Percentiles rank a stretch among this genome's conserved stretches.
These are phyloP conservation scores for Ectobius pallidus DNA, from an alignment of 2,888 invertebrate genomes.

Conservation along the genomic window DNA sequence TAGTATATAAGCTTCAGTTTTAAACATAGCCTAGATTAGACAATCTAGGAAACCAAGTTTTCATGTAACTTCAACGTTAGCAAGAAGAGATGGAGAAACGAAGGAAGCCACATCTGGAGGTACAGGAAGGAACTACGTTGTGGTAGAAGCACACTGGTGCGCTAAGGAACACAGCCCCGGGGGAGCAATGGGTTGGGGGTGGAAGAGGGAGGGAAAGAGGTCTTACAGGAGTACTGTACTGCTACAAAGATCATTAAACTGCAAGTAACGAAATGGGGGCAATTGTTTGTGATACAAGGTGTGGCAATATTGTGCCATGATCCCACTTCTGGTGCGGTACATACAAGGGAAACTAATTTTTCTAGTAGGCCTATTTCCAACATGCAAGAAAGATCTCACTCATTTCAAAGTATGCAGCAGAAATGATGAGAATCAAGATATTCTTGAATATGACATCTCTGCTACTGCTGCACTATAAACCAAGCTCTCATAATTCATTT, in stretches of 20 bases:
- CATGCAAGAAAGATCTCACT: too few species aligned
- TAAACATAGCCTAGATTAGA: too few species aligned
- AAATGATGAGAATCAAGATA: too few species aligned
- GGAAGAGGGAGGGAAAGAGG: not conserved
- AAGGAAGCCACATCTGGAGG: constrained; percentile 32
- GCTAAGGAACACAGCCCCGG: constrained; percentile 2
- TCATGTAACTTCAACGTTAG: constrained; percentile 8
- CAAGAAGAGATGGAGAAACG: constrained; percentile 8
- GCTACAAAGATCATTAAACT: constrained; percentile 9
- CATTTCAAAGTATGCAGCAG: too few species aligned
- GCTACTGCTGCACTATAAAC: too few species aligned
- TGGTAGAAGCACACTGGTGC: constrained; percentile 23
- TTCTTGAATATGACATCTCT: too few species aligned
- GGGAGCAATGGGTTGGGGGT: not conserved
- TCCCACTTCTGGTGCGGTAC: too few species aligned
- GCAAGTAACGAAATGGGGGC: not conserved
- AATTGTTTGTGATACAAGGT: not conserved
- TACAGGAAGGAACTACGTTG: constrained; percentile 26
- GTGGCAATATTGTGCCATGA: too few species aligned
- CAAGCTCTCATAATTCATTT: too few species aligned
- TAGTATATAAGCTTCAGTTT: too few species aligned
- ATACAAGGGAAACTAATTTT: too few species aligned
- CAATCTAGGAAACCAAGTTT: constrained; percentile 4
- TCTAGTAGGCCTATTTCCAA: too few species aligned
- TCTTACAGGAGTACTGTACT: not conserved